These are phyloP conservation scores for Cactoblastis cactorum DNA, from an alignment of 2,888 invertebrate genomes.

Conservation along the genomic window DNA sequence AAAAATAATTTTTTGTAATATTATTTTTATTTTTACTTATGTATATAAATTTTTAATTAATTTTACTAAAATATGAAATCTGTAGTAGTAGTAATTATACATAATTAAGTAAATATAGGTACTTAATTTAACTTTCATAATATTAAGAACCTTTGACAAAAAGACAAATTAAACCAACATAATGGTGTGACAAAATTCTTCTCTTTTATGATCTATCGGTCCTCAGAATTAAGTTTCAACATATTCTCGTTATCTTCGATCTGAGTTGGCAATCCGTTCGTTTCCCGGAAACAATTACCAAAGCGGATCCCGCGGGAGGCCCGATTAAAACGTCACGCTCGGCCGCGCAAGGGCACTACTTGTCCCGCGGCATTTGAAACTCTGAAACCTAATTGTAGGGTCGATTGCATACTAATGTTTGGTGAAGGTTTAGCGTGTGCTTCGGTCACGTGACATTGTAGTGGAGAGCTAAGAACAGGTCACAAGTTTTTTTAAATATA, in stretches of 20 bases:
- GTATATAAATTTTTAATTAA: too few relatives aligned
- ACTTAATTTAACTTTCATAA: too few relatives aligned
- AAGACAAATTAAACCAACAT: too few relatives aligned
- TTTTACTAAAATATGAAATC: too few relatives aligned
- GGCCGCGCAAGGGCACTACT: conserved; percentile 21
- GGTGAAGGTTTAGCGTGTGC: neutral
- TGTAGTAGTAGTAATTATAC: too few relatives aligned
- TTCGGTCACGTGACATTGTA: neutral
- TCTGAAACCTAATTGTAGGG: conserved; percentile 12
- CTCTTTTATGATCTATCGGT: neutral
- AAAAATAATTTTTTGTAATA: too few relatives aligned
- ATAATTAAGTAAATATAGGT: too few relatives aligned
- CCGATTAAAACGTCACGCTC: conserved; percentile 21
- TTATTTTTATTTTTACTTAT: too few relatives aligned
- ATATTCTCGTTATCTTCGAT: neutral
- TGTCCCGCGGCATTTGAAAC: conserved; percentile 23
- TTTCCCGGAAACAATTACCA: conserved; percentile 22
- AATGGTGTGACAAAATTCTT: neutral
- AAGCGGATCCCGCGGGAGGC: conserved; percentile 12
- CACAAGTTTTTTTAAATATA: too few relatives aligned
- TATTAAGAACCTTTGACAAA: too few relatives aligned
- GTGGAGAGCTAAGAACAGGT: neutral
- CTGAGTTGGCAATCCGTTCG: conserved; percentile 1
- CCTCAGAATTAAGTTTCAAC: neutral
- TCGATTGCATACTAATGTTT: conserved; percentile 2